Evolutionary conservation across 2,113 vertebrate genomes (phyloP), one percentile per base, ranked within the genome.

Genomic region (Naja naja): DNA sequence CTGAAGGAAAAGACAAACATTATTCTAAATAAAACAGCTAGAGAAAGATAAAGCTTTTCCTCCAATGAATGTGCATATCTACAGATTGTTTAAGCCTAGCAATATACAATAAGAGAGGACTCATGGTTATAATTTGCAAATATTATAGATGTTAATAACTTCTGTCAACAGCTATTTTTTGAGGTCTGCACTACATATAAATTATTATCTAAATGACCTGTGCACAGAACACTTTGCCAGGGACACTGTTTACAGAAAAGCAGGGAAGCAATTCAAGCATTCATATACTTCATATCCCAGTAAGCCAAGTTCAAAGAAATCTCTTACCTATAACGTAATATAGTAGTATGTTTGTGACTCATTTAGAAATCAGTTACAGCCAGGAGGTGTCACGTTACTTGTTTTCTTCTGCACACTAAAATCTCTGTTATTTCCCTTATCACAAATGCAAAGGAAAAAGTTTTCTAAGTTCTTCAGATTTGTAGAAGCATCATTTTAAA

Each of bases 1-100:
- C 92, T 92, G 88, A 94, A 91, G 90, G 85, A 91, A 94, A 89
- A 89, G 94, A 60, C 60, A 96, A 96, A 95, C 47, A 91, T n/a
- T 92, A 88, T 93, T 53, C 56, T 90, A 92, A 90, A 0, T 49
- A 60, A 95, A 95, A 96, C 52, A 87, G 89, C 93, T 95, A 52
- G 43, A 85, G 58, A 95, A 95, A 94, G 90, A 22, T 88, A 25
- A 54, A 45, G 34, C 11, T 43, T 86, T 90, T 60, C 12, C 25
- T 86, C 30, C 58, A 27, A 43, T 20, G 30, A 85, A 9, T 52
- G 22, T 85, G 49, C 18, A 64, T n/a, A 52, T 52, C 30, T 27
- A 86, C n/a, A 60, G 74, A 92, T 27, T 39, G 58, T 81, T 93
- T 20, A 93, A 58, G 39, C 12, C 22, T n/a, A 88, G 11, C 7